These are phyloP conservation scores for Reticulitermes lucifugus DNA, from an alignment of 2,888 invertebrate species.

Conservation along the genomic window DNA sequence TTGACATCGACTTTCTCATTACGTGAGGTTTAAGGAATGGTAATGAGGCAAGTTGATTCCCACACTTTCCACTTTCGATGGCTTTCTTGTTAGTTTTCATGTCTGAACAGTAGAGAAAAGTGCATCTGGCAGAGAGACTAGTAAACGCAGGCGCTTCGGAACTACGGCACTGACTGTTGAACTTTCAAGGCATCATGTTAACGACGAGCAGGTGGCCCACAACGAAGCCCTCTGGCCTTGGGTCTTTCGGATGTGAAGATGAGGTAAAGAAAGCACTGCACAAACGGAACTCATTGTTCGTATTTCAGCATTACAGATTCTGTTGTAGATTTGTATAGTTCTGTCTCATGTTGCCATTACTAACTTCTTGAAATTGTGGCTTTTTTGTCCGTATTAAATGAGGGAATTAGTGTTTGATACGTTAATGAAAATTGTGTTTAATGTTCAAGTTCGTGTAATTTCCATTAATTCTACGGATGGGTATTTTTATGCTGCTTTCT, in stretches of 20 bases:
- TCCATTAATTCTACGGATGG: background rate
- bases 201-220: background rate
- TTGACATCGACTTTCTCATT: slow-evolving; percentile 28
- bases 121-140: background rate
- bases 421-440: background rate
- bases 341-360: too few relatives aligned
- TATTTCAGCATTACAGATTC: too few relatives aligned
- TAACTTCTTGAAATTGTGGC: too few relatives aligned
- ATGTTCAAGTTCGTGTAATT: background rate
- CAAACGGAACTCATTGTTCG: background rate
- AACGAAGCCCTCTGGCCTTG: background rate
- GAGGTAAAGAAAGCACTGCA: background rate
- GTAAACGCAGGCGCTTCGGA: background rate
- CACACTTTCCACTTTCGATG: slow-evolving; percentile 37
- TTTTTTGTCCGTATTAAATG: background rate
- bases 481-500: background rate
- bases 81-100: background rate
- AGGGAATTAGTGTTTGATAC: background rate
- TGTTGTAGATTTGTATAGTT: too few relatives aligned
- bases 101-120: background rate
- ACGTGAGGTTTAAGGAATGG: background rate
- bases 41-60: slow-evolving; percentile 11
- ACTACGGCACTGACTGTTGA: background rate
- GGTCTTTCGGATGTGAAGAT: background rate
- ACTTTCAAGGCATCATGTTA: background rate